phyloP scores from a whole-genome alignment of 2,888 invertebrate genomes.

The Temnothorax unifasciatus region DNA sequence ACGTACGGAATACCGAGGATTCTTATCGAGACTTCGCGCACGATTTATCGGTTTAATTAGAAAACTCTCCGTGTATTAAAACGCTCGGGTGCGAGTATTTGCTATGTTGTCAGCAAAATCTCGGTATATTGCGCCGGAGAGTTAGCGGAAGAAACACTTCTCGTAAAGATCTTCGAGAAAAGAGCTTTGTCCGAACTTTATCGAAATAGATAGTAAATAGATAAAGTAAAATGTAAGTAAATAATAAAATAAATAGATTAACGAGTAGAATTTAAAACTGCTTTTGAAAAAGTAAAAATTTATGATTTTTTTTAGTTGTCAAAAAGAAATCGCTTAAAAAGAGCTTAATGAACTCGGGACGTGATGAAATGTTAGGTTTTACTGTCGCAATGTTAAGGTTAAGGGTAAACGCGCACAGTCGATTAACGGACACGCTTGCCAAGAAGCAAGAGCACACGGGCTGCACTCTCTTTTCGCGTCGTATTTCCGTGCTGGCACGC shows the following conservation, averaged over 20 bases:
- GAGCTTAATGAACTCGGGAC: slow-evolving; percentile 13
- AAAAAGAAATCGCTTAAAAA: not conserved
- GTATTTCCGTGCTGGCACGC: slow-evolving; percentile 49
- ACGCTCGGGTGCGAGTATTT: not conserved
- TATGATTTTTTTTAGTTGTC: not conserved
- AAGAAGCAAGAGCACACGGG: not conserved
- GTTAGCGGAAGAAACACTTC: not conserved
- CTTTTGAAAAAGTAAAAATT: not conserved
- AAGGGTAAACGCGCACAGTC: slow-evolving; percentile 31
- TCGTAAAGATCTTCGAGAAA: not conserved
- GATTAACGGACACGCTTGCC: slow-evolving; percentile 40
- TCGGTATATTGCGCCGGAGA: not conserved
- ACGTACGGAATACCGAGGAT: slow-evolving; percentile 39
- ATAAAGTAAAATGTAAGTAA: not conserved
- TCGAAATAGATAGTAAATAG: not conserved
- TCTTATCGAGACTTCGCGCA: slow-evolving; percentile 37
- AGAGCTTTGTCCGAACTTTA: not conserved
- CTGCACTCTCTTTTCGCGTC: slow-evolving; percentile 34
- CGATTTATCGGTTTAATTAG: slow-evolving; percentile 55
- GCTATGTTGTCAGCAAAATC: slow-evolving; percentile 1
- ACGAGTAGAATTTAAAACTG: not conserved
- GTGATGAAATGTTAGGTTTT: not conserved
- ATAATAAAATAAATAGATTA: not conserved
- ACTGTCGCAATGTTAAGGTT: slow-evolving; percentile 46
- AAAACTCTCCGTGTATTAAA: slow-evolving; percentile 25